A percentile compares a stretch with the other conserved stretches of the same genome.
Conservation (phyloP, 2,888 invertebrate species). For the Mechanitis messenoides region DNA sequence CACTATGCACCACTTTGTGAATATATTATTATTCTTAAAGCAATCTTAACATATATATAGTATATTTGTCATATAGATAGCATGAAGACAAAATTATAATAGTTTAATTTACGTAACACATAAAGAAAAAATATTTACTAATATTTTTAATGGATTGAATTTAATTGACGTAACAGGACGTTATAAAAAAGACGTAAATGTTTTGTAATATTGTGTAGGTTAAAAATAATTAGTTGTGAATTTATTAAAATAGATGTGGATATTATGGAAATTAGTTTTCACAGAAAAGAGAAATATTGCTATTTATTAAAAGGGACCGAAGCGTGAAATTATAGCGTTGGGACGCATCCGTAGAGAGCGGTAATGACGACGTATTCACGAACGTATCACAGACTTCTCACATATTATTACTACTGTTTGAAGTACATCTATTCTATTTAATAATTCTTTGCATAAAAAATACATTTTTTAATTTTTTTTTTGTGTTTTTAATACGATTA, state of each 20-base stretch:
- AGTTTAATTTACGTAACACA: too few species aligned
- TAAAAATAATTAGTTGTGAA: constrained; percentile 18
- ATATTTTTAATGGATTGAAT: too few species aligned
- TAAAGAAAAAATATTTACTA: too few species aligned
- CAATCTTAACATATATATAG: background rate
- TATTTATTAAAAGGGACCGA: constrained; percentile 56
- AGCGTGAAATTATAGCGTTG: constrained; percentile 32
- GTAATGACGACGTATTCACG: constrained; percentile 10
- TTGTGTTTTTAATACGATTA: too few species aligned
- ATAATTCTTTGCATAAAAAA: background rate
- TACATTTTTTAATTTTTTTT: background rate
- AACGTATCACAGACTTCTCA: background rate
- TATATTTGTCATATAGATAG: background rate
- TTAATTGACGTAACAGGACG: too few species aligned
- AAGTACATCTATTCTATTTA: background rate
- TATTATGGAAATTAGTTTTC: constrained; percentile 44
- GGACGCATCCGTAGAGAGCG: constrained; percentile 20
- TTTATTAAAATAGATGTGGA: constrained; percentile 46
- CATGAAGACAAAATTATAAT: background rate
- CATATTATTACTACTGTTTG: background rate
- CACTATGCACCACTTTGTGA: constrained; percentile 38
- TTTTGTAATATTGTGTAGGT: too few species aligned
- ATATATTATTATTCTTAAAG: constrained; percentile 1
- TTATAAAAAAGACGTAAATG: too few species aligned
- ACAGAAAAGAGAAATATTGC: constrained; percentile 50